Conservation (phyloP, 1,140 invertebrate species). For the Drosophila littoralis region DNA sequence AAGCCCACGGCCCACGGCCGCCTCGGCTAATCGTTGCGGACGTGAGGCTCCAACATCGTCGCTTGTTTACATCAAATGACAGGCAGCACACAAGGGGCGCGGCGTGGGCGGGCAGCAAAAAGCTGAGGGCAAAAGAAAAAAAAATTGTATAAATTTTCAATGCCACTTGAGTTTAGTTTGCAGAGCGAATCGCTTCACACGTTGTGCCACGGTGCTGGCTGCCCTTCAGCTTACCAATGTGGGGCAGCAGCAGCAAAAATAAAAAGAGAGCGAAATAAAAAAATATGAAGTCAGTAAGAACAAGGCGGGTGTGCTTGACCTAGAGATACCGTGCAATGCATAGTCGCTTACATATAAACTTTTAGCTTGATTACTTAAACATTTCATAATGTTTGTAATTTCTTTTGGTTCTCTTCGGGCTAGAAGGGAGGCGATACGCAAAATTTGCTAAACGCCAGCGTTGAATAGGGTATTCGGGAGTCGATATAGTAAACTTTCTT, state of each 20-base stretch:
- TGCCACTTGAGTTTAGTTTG: constrained; percentile 54
- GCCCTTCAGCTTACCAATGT: constrained; percentile 22
- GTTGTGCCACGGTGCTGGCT: not conserved
- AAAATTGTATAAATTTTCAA: constrained; percentile 43
- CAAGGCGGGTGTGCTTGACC: not conserved
- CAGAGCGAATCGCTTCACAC: constrained; percentile 34
- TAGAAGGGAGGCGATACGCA: too few relatives aligned
- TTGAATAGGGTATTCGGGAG: too few relatives aligned
- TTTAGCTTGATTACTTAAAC: too few relatives aligned
- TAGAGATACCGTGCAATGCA: not conserved
- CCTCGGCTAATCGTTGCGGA: constrained; percentile 33
- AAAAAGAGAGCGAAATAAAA: constrained; percentile 14
- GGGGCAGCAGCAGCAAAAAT: constrained; percentile 10
- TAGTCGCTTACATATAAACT: too few relatives aligned
- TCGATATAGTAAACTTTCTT: too few relatives aligned
- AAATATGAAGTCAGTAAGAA: constrained; percentile 1
- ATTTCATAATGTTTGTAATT: too few relatives aligned
- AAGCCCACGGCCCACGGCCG: too few relatives aligned
- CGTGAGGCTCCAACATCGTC: constrained; percentile 17
- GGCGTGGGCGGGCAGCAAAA: not conserved
- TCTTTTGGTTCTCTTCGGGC: too few relatives aligned
- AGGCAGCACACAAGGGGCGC: not conserved
- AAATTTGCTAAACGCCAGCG: too few relatives aligned
- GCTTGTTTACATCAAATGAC: constrained; percentile 50
- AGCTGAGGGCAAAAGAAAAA: constrained; percentile 22